These are phyloP conservation scores for Lophura nycthemera DNA, from an alignment of 2,113 vertebrate genomes.

Conservation along the genomic window DNA sequence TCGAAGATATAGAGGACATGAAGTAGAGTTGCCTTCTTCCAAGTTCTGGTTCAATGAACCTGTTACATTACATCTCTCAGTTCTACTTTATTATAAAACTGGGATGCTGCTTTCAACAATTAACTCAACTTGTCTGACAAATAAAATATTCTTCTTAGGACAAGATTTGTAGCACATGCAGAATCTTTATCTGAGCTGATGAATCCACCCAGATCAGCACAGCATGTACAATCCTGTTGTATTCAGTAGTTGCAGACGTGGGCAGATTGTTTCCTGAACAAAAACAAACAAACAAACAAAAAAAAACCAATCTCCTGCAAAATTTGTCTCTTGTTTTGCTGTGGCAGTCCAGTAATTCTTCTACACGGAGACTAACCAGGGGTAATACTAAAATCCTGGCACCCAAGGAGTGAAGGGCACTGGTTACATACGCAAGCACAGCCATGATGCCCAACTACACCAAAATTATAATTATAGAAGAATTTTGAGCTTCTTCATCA, in stretches of 20 bases:
- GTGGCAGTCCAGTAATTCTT: background rate
- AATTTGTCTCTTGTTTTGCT: background rate
- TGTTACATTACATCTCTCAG: background rate
- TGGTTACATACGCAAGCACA: background rate
- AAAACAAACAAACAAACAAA: too few species aligned
- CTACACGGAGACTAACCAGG: background rate
- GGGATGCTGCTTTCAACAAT: fast-evolving
- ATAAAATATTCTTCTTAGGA: background rate
- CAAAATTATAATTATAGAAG: background rate
- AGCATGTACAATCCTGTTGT: background rate
- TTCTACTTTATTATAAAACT: background rate
- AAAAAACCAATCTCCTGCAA: background rate
- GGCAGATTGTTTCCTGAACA: background rate
- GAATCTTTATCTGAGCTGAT: background rate
- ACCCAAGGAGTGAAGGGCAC: background rate
- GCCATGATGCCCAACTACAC: background rate
- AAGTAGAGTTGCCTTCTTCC: background rate
- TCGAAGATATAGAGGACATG: background rate
- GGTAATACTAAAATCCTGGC: background rate
- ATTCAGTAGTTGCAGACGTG: background rate
- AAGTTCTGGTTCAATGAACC: background rate
- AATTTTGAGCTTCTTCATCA: background rate
- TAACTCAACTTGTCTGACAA: background rate
- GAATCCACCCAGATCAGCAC: background rate
- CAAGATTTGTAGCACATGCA: background rate